Conservation (phyloP, 1,140 invertebrate genomes). For the Drosophila gunungcola region DNA sequence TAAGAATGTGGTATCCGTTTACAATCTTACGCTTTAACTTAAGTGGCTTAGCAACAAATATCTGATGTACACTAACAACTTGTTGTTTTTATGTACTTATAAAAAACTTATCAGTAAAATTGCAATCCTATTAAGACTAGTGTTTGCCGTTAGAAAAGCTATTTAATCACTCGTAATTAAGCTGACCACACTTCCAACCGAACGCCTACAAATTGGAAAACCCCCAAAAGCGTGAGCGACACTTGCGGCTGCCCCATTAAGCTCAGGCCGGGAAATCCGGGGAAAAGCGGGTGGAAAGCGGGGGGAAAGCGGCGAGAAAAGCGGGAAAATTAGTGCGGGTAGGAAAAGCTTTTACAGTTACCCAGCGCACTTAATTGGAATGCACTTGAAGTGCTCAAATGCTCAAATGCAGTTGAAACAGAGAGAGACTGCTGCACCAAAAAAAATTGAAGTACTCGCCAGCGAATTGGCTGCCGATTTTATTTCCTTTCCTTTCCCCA, state of each 20-base stretch:
- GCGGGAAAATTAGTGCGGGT: constrained; percentile 15
- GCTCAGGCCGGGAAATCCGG: constrained; percentile 12
- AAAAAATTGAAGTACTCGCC: constrained; percentile 54
- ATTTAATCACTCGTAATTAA: constrained; percentile 8
- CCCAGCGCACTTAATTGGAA: constrained; percentile 70
- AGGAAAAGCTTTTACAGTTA: constrained; percentile 31
- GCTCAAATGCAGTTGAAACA: constrained; percentile 28
- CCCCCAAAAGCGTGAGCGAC: constrained; percentile 58
- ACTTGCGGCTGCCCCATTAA: constrained; percentile 67
- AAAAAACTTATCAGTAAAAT: neutral
- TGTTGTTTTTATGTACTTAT: too few species aligned
- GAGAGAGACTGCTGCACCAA: constrained; percentile 39
- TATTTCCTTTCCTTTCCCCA: constrained; percentile 21
- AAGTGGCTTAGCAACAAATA: too few species aligned
- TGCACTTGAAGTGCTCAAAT: constrained; percentile 62
- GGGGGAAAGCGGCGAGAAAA: neutral
- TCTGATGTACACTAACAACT: too few species aligned
- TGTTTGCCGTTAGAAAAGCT: neutral
- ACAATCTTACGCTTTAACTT: too few species aligned
- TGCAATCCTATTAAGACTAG: neutral
- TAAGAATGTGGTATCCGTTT: too few species aligned
- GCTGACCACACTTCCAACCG: neutral
- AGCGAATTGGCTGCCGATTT: constrained; percentile 43
- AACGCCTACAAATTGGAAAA: constrained; percentile 23
- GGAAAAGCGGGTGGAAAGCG: constrained; percentile 1